Percentiles rank a stretch among this genome's conserved stretches.
Evolutionary conservation across 2,113 vertebrate genomes (phyloP).

Genomic region (Sturnus vulgaris): DNA sequence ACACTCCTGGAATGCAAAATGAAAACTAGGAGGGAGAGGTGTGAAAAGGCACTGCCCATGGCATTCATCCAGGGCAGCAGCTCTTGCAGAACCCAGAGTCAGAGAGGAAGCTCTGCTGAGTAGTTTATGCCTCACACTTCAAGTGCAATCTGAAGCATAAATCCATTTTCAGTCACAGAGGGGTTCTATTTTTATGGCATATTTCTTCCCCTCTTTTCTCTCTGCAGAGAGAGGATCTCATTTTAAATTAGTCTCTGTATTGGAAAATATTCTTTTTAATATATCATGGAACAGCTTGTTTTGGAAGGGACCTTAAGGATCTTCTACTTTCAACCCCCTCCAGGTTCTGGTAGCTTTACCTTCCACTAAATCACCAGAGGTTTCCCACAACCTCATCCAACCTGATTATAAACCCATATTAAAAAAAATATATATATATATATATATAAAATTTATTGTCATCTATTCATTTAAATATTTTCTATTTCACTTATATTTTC

Average conservation of each 20-base stretch:
- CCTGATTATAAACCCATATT: not conserved
- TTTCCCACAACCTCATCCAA: not conserved
- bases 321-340: accelerated
- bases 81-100: not conserved
- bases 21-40: not conserved
- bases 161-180: not conserved
- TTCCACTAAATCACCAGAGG: not conserved
- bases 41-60: not conserved
- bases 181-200: not conserved
- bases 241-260: not conserved
- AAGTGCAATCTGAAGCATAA: not conserved
- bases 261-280: not conserved
- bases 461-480: not conserved
- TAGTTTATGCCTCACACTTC: not conserved
- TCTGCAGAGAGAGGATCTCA: not conserved
- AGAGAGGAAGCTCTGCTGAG: not conserved
- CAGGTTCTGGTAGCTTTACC: accelerated
- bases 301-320: not conserved
- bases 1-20: not conserved
- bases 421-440: too few relatives aligned
- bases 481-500: not conserved
- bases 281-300: not conserved
- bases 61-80: not conserved
- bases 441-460: too few relatives aligned
- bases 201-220: not conserved